Conservation (phyloP, 2,797 vertebrate species). For the Poecilia velifera region DNA sequence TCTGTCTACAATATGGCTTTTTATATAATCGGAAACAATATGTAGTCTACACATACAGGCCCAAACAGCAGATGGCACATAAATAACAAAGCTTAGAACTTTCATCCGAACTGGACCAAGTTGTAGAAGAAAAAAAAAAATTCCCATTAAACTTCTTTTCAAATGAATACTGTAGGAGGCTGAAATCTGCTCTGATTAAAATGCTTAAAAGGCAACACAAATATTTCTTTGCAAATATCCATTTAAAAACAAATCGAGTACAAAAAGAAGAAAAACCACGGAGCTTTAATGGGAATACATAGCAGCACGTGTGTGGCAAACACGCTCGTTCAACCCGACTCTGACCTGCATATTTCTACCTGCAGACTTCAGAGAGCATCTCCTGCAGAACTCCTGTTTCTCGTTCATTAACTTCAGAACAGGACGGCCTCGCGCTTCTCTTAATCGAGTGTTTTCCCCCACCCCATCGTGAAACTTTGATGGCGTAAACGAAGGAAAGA, state of each 20-base stretch:
- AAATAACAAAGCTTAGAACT: slow-evolving; percentile 55
- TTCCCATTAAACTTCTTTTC: slow-evolving; percentile 32
- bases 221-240: slow-evolving; percentile 18
- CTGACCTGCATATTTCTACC: slow-evolving; percentile 49
- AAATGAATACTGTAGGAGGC: slow-evolving; percentile 58
- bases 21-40: slow-evolving; percentile 57
- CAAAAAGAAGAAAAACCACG: background rate
- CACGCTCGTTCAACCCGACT: slow-evolving; percentile 44
- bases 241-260: background rate
- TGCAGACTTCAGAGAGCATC: slow-evolving; percentile 25
- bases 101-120: slow-evolving; percentile 43
- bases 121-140: slow-evolving; percentile 23
- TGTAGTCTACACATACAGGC: slow-evolving; percentile 43
- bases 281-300: slow-evolving; percentile 36
- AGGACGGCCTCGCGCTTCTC: slow-evolving; percentile 35
- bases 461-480: background rate
- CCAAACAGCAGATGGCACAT: slow-evolving; percentile 69
- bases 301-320: slow-evolving; percentile 56
- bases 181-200: slow-evolving; percentile 36
- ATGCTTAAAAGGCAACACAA: slow-evolving; percentile 28
- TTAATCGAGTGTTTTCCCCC: background rate
- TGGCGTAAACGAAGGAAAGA: slow-evolving; percentile 5
- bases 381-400: slow-evolving; percentile 2
- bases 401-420: background rate
- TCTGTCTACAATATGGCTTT: slow-evolving; percentile 75